Base-by-base conservation (phyloP, 2,797 vertebrate species). In the Botia kubotai region DNA sequence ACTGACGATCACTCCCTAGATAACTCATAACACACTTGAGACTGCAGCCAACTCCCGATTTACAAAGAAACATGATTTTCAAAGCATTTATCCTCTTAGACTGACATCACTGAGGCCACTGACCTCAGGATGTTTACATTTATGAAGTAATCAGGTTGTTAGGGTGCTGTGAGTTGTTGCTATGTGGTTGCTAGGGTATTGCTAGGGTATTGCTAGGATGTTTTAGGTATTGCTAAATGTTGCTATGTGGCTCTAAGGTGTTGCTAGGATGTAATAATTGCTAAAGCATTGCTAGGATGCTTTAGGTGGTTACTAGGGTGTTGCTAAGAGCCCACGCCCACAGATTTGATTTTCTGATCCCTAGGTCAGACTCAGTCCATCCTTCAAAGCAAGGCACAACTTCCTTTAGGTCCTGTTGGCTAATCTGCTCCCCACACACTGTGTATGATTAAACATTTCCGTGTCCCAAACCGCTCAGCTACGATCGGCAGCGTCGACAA, bases 21-120 rank as follows among this genome's bases (percentile, higher is more conserved):
- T 70, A 79, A 79, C 77, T 36, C 1, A 13, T 63, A 79, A 52
- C 77, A 79, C 68, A 79, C n/a, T n/a, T 79, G 68, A 26, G 57
- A 72, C 13, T 23, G 4, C 26, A 21, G 77, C 57, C 23, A 14
- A 58, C 57, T 71, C 67, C 23, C 55, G 71, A 50, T 21, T 52
- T 14, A 62, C 67, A 50, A 13, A 78, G 10, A 69, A 46, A 60
- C 8, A 36, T 2, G 4, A 16, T 66, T 67, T 60, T 17, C 13
- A 48, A 63, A 50, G 26, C 72, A 50, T 48, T 75, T 13, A 19
- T 62, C 67, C 43, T 50, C 14, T 14, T 8, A 14, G 17, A 50
- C 33, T 36, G 16, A n/a, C 36, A 71, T 26, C n/a, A 57, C 13
- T 21, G 21, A 33, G 60, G 19, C 62, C 63, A 66, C 65, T 11